These are phyloP conservation scores for Ptiloglossa arizonensis DNA, from an alignment of 1,140 invertebrate species.

Conservation along the genomic window DNA sequence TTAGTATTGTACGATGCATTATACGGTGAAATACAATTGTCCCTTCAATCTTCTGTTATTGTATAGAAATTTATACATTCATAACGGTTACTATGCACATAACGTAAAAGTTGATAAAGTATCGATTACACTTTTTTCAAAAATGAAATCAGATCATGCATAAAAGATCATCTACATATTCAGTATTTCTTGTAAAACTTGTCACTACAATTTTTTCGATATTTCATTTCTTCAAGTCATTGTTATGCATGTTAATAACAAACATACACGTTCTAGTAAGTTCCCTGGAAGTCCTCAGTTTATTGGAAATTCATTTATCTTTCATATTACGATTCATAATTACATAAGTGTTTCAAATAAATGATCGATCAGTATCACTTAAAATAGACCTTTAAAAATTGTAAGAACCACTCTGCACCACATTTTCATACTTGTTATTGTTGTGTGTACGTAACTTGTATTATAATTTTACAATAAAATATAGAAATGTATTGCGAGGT, in stretches of 20 bases:
- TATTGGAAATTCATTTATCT: not conserved
- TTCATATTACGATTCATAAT: conserved; percentile 2
- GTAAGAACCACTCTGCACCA: conserved; percentile 48
- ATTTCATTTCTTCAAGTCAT: not conserved
- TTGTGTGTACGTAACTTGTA: conserved; percentile 54
- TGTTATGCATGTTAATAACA: not conserved
- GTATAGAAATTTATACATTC: too few species aligned
- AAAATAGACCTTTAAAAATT: conserved; percentile 18
- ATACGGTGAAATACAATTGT: too few species aligned
- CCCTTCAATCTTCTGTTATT: too few species aligned
- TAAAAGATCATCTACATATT: not conserved
- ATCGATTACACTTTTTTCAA: not conserved
- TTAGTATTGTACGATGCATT: too few species aligned
- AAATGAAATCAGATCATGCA: not conserved
- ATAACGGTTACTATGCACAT: not conserved
- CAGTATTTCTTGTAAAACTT: not conserved
- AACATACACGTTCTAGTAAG: not conserved
- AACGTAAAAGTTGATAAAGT: too few species aligned
- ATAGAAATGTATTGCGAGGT: conserved; percentile 32
- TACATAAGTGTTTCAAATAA: not conserved
- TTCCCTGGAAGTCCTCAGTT: not conserved
- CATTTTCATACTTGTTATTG: conserved; percentile 54
- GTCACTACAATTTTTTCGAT: not conserved
- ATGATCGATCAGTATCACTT: not conserved
- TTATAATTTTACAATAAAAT: conserved; percentile 42